Conservation (phyloP, 2,888 invertebrate species). For the Xestobium rufovillosum region DNA sequence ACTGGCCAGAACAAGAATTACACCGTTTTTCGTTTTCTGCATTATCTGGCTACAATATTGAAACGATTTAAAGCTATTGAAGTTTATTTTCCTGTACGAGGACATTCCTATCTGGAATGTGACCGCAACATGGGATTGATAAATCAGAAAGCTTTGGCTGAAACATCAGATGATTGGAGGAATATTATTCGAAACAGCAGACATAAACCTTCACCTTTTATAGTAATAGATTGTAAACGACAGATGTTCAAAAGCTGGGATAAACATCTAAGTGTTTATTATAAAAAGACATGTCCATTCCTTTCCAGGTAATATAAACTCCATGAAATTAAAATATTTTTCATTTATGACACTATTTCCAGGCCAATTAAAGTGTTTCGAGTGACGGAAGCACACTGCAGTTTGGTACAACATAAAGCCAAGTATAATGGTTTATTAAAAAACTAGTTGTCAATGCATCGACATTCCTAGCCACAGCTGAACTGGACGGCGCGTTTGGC, state of each 20-base stretch:
- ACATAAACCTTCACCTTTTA: constrained; percentile 22
- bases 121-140: constrained; percentile 18
- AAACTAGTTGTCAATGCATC: no score
- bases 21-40: constrained; percentile 25
- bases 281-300: constrained; percentile 1
- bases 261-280: not conserved
- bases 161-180: constrained; percentile 23
- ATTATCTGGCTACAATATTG: constrained; percentile 22
- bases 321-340: no score
- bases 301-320: no score
- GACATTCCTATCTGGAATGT: constrained; percentile 26
- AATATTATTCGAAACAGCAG: constrained; percentile 19
- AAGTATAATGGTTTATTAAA: not conserved
- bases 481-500: no score
- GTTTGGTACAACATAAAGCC: constrained; percentile 1
- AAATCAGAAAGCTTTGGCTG: constrained; percentile 19
- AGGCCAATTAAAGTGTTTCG: constrained; percentile 1
- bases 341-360: no score
- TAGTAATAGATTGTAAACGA: constrained; percentile 18
- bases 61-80: constrained; percentile 23
- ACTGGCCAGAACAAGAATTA: constrained; percentile 28
- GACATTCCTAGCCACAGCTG: no score
- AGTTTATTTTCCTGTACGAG: constrained; percentile 28
- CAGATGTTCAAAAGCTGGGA: constrained; percentile 13
- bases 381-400: not conserved